A percentile compares a stretch with the other conserved stretches of the same genome.
These are phyloP conservation scores for Centropus bengalensis DNA, from an alignment of 2,113 vertebrate genomes.

Conservation along the genomic window DNA sequence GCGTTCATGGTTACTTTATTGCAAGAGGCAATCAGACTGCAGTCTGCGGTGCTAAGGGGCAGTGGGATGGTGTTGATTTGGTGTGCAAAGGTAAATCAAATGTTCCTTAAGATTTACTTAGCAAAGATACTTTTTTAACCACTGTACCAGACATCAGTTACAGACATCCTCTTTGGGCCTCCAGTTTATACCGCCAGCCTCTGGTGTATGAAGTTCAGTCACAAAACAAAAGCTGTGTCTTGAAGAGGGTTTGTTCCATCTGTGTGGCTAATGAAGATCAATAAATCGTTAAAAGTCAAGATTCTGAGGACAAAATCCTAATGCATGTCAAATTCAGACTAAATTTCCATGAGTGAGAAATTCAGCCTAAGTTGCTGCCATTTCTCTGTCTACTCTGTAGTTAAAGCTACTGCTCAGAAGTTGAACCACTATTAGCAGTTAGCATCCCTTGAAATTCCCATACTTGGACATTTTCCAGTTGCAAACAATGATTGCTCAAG, in stretches of 20 bases:
- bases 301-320: neutral
- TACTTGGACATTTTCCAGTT: neutral
- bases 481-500: neutral
- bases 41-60: conserved; percentile 53
- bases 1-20: conserved; percentile 30
- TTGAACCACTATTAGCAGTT: neutral
- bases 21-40: neutral
- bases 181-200: neutral
- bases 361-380: neutral
- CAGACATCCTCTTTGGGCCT: neutral
- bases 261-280: neutral
- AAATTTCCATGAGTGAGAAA: neutral
- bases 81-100: conserved; percentile 66
- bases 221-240: neutral
- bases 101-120: neutral
- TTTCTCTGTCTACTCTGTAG: neutral
- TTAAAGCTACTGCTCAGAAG: neutral
- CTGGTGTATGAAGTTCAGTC: neutral
- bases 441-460: neutral
- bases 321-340: neutral
- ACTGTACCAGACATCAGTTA: neutral
- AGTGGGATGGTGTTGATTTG: conserved; percentile 55
- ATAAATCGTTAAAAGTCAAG: neutral
- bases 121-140: neutral
- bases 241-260: neutral